Percentiles rank a stretch among this genome's conserved stretches.
Conservation (phyloP, 2,113 vertebrate genomes). For the Ivindomyrus marchei region DNA sequence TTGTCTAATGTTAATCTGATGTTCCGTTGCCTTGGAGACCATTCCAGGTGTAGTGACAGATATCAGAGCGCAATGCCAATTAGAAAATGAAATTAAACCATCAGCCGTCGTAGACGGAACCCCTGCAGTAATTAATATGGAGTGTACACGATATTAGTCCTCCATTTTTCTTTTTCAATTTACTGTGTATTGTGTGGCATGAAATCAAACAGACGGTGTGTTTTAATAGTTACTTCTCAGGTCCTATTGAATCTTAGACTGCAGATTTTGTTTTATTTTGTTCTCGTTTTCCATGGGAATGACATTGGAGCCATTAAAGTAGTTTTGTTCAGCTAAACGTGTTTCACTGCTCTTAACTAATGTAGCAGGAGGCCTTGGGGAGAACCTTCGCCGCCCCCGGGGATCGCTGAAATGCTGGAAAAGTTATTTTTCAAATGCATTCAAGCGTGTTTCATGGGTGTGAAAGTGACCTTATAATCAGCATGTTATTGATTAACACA, state of each 20-base stretch:
- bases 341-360: not conserved
- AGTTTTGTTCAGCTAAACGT: not conserved
- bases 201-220: not conserved
- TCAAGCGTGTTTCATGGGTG: not conserved
- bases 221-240: not conserved
- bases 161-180: not conserved
- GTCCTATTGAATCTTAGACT: not conserved
- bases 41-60: not conserved
- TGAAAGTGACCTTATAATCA: constrained; percentile 4
- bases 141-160: not conserved
- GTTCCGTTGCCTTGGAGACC: not conserved
- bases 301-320: not conserved
- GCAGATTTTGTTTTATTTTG: not conserved
- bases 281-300: not conserved
- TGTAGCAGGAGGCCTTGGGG: not conserved
- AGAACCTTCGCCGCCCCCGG: not conserved
- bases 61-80: not conserved
- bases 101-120: not conserved
- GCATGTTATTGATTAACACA: not conserved
- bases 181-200: not conserved
- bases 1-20: not conserved
- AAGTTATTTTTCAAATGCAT: not conserved
- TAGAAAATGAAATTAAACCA: not conserved
- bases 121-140: constrained; percentile 1
- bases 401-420: not conserved